Percentiles rank a stretch among this genome's conserved stretches.
Evolutionary conservation across 2,888 invertebrate species (phyloP).

Genomic region (Lepidocyrtoides sp.): DNA sequence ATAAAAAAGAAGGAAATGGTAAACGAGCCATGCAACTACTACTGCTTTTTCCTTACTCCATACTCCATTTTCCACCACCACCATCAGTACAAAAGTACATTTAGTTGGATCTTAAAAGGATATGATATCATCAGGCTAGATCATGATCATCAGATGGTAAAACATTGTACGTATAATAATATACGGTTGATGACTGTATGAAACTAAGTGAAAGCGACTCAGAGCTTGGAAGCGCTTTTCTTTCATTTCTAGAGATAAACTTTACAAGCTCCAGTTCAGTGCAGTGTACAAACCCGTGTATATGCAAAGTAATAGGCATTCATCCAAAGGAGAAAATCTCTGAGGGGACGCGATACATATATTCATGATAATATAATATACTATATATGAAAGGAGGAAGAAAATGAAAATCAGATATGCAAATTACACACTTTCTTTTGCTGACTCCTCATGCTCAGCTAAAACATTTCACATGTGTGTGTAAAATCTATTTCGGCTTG

Average conservation of each 20-base stretch:
- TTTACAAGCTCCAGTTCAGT: no score
- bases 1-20: no score
- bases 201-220: background rate
- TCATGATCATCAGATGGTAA: conserved; percentile 34
- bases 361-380: background rate
- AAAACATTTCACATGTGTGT: conserved; percentile 17
- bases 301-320: background rate
- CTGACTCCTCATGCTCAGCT: conserved; percentile 4
- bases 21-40: background rate
- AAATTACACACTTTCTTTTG: conserved; percentile 69
- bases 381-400: background rate
- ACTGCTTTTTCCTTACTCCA: conserved; percentile 3
- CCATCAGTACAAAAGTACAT: background rate
- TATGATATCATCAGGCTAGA: conserved; percentile 33
- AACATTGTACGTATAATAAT: background rate
- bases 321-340: conserved; percentile 30
- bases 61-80: conserved; percentile 6
- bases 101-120: background rate
- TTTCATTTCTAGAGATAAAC: background rate
- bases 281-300: no score
- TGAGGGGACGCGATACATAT: no score
- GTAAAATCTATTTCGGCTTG: conserved; percentile 38
- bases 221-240: conserved; percentile 6
- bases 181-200: background rate
- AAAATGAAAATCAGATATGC: conserved; percentile 79